Percentiles rank a stretch among this genome's conserved stretches.
These are phyloP conservation scores for Pangasius sanitwongsei DNA, from an alignment of 2,797 vertebrate species.

Conservation along the genomic window DNA sequence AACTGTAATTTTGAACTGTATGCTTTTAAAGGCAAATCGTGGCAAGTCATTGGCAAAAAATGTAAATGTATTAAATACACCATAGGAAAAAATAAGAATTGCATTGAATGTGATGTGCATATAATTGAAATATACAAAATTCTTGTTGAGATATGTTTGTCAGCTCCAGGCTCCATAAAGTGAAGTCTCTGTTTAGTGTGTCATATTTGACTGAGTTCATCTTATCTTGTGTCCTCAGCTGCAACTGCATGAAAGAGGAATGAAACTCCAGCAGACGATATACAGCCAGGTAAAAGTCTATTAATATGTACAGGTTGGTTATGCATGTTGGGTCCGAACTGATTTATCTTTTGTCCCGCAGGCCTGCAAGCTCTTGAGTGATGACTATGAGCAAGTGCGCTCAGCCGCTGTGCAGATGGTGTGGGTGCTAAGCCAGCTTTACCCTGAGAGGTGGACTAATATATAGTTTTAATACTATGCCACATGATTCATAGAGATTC, in stretches of 20 bases:
- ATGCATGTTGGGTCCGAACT: background rate
- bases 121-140: background rate
- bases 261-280: constrained; percentile 90
- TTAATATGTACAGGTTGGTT: too few species aligned
- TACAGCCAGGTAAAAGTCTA: constrained; percentile 86
- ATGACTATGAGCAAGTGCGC: constrained; percentile 96
- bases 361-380: constrained; percentile 91
- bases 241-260: constrained; percentile 91
- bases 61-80: background rate
- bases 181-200: background rate
- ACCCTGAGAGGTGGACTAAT: constrained; percentile 87
- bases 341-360: constrained; percentile 59
- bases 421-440: constrained; percentile 95
- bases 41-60: background rate
- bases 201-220: background rate
- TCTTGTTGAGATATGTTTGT: background rate
- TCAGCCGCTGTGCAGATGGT: constrained; percentile 93
- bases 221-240: constrained; percentile 71
- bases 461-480: background rate
- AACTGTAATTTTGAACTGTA: background rate
- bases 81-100: background rate
- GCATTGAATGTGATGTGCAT: background rate
- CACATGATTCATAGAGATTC: background rate
- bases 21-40: background rate
- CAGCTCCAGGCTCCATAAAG: background rate